Evolutionary conservation across 2,113 vertebrate genomes (phyloP).

Genomic region (Nycticorax nycticorax): DNA sequence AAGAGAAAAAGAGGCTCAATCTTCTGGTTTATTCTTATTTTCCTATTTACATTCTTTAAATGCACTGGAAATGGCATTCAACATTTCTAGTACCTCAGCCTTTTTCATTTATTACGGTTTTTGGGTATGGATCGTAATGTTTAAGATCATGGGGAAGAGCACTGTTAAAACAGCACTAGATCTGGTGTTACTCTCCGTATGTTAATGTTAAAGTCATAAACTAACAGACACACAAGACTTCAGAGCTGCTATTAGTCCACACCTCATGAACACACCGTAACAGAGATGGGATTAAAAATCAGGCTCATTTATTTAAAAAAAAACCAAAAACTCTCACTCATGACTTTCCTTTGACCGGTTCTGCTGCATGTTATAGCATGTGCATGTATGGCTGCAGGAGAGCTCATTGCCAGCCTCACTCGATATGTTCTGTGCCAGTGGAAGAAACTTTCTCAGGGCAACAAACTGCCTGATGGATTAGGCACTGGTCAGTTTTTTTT

Average conservation of each 20-base stretch:
- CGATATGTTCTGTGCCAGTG: rapidly evolving
- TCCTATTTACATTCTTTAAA: conserved; percentile 60
- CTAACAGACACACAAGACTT: not conserved
- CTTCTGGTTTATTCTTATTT: conserved; percentile 52
- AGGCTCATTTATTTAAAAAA: not conserved
- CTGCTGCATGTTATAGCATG: not conserved
- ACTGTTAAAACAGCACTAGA: not conserved
- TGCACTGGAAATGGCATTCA: not conserved
- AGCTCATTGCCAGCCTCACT: not conserved
- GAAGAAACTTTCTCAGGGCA: not conserved
- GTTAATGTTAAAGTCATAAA: not conserved
- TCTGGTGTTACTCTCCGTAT: not conserved
- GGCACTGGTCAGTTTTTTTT: conserved; percentile 9
- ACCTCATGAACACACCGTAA: not conserved
- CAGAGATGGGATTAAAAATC: not conserved
- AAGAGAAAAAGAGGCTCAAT: conserved; percentile 36
- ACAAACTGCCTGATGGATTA: not conserved
- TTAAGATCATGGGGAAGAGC: not conserved
- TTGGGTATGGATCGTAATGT: not conserved
- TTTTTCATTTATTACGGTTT: not conserved
- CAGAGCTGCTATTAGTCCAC: not conserved
- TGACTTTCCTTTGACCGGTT: not conserved
- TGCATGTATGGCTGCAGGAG: not conserved
- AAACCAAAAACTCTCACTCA: not conserved
- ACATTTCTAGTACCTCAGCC: not conserved